Base-by-base conservation (phyloP, 2,797 vertebrate species). In the Cryptoprocta ferox region DNA sequence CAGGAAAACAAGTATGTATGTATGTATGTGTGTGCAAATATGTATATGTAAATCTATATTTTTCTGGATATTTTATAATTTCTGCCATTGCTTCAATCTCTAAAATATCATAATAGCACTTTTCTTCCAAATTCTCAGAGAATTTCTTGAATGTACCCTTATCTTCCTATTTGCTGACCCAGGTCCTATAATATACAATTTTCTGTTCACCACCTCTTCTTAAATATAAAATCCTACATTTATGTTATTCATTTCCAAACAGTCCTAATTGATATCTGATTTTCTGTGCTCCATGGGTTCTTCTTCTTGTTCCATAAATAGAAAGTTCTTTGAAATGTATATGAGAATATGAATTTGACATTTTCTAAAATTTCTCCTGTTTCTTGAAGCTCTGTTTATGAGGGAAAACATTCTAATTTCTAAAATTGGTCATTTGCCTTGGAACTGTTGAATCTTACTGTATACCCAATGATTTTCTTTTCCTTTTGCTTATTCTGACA, bases 141-240 rank as follows among this genome's bases (percentile, higher is more conserved):
- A 81, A n/a, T 81, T 66, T 93, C 19, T 80, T 42, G 9, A 28
- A 15, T 5, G 83, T 94, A 87, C 45, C 1, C 11, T 90, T 94
- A 87, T 53, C 1, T 65, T 92, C 24, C 68, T 68, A 94, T 85
- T 91, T 91, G 15, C 65, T 53, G 18, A 92, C 26, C 79, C 35
- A 87, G 21, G 87, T 95, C 18, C n/a, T 78, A 0, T 73, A 88
- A 85, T 42, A 53, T 8, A 89, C n/a, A 76, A 73, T 88, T 48
- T 94, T 71, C 28, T 90, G 30, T 71, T 94, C 28, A 63, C 26
- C 16, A 59, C 13, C n/a, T 92, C 37, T 59, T 16, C 19, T 50
- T 26, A 90, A 89, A 68, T 88, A 95, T n/a, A 89, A 76, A 93
- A 76, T 81, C 95, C 24, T 82, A 5, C 21, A 48, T 91, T 95